A percentile compares a stretch with the other conserved stretches of the same genome.
Conservation (phyloP, 2,113 vertebrate species). For the Thryonomys swinderianus region DNA sequence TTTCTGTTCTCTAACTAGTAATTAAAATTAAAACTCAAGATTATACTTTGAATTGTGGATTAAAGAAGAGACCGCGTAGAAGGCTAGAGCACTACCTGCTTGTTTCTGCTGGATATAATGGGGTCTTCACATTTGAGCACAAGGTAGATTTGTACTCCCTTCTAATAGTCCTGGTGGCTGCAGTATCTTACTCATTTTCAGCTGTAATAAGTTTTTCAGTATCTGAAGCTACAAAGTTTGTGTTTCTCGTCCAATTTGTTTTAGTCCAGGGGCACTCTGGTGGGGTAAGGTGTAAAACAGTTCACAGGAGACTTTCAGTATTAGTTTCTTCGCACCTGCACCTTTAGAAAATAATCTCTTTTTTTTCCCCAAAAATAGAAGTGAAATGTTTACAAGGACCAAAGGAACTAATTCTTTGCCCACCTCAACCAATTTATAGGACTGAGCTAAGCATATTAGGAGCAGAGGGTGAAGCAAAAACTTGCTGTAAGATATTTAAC, state of each 20-base stretch:
- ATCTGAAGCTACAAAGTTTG: conserved; percentile 29
- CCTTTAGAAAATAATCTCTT: conserved; percentile 61
- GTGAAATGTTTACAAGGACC: conserved; percentile 65
- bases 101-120: background rate
- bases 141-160: conserved; percentile 25
- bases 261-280: background rate
- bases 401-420: conserved; percentile 57
- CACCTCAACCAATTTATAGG: conserved; percentile 70
- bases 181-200: conserved; percentile 54
- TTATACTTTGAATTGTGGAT: background rate
- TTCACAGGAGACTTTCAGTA: conserved; percentile 60
- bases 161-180: background rate
- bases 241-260: conserved; percentile 67
- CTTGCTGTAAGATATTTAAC: conserved; percentile 71
- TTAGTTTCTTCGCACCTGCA: conserved; percentile 67
- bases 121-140: background rate
- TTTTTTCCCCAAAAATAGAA: conserved; percentile 67
- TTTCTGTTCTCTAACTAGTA: background rate
- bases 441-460: conserved; percentile 39
- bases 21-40: background rate
- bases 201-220: conserved; percentile 60
- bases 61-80: background rate
- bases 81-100: background rate
- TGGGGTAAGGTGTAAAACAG: conserved; percentile 36
- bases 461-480: conserved; percentile 62